Evolutionary conservation across 30 jellyfish, hydroid and myxozoan species (phyloP).

Genomic region (Catostylus mosaicus): DNA sequence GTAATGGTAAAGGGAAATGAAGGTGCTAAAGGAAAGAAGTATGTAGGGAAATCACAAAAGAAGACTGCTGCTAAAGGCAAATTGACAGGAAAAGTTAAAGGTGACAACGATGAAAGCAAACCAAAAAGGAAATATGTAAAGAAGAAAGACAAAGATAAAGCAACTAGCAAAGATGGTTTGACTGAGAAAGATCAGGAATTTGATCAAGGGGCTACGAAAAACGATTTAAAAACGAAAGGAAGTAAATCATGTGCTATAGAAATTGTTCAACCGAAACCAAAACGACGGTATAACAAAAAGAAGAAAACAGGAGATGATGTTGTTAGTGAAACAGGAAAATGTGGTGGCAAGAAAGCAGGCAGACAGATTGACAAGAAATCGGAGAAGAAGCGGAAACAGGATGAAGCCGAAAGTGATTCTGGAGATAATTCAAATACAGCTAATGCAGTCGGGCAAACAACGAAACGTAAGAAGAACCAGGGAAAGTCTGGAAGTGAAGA

Average conservation of each 20-base stretch:
- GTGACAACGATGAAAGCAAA: not conserved
- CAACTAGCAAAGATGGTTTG: not conserved
- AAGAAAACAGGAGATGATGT: not conserved
- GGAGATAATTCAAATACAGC: not conserved
- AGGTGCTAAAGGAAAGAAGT: constrained; percentile 5
- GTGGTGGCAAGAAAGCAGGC: not conserved
- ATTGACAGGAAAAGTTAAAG: not conserved
- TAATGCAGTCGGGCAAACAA: not conserved
- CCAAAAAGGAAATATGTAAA: constrained; percentile 30
- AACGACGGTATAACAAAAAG: constrained; percentile 13
- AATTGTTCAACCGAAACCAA: constrained; percentile 1
- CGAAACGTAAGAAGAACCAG: not conserved
- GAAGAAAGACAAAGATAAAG: not conserved
- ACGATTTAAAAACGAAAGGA: not conserved
- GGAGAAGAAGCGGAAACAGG: not conserved
- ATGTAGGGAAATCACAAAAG: not conserved
- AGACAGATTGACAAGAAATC: not conserved
- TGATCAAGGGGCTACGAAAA: not conserved
- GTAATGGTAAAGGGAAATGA: not conserved
- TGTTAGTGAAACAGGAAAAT: not conserved
- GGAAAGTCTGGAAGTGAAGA: not conserved
- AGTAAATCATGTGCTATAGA: not conserved
- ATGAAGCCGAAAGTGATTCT: not conserved
- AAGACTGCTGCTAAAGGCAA: not conserved
- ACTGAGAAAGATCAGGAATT: not conserved